Percentiles rank a stretch among this genome's conserved stretches.
These are phyloP conservation scores for Acestrorhynchus altus DNA, from an alignment of 2,797 vertebrate species.

Conservation along the genomic window DNA sequence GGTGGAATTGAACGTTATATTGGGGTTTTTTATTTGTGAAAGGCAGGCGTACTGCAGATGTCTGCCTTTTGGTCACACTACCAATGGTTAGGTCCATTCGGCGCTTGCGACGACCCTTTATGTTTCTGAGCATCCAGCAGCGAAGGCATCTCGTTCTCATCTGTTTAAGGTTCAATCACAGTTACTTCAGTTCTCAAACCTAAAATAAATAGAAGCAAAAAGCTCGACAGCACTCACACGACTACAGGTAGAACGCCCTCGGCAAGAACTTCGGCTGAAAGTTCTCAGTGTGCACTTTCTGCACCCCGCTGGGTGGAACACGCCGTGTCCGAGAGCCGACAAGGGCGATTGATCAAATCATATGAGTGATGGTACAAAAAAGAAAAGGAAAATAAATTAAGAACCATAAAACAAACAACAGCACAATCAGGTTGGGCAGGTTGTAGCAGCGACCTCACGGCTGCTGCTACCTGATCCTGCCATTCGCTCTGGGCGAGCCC, in stretches of 20 bases:
- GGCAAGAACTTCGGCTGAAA: background rate
- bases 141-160: constrained; percentile 51
- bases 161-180: constrained; percentile 71
- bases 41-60: constrained; percentile 42
- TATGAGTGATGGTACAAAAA: constrained; percentile 52
- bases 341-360: background rate
- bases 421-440: constrained; percentile 37
- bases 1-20: too few species aligned
- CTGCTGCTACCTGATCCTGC: constrained; percentile 94
- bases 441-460: constrained; percentile 69
- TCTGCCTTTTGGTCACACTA: constrained; percentile 55
- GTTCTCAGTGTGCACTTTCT: constrained; percentile 26
- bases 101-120: constrained; percentile 39
- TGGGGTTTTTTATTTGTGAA: constrained; percentile 16
- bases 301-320: background rate
- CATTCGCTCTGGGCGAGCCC: constrained; percentile 82
- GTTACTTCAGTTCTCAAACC: constrained; percentile 74
- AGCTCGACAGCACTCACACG: constrained; percentile 60
- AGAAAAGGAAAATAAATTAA: constrained; percentile 61
- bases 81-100: constrained; percentile 50
- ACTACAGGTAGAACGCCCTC: constrained; percentile 24
- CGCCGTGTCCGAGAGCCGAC: constrained; percentile 1
- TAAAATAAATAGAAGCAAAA: constrained; percentile 77
- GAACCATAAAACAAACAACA: constrained; percentile 24
- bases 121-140: constrained; percentile 60